Conservation (phyloP, 2,888 invertebrate species). For the Lithophane leautieri region DNA sequence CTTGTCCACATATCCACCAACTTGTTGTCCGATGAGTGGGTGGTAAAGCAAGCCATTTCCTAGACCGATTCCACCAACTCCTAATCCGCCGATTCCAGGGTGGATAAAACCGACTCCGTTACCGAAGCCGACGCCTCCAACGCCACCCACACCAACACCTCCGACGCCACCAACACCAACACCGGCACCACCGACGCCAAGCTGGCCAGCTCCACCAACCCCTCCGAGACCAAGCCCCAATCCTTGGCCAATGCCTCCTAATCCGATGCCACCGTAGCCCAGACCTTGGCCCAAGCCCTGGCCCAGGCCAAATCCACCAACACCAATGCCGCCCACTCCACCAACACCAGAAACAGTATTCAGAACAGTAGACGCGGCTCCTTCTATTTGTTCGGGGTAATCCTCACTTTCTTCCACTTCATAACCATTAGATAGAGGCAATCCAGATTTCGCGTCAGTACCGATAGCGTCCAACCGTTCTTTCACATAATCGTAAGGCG, state of each 20-base stretch:
- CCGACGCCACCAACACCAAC: constrained; percentile 74
- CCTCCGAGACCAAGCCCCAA: constrained; percentile 72
- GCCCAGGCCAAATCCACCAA: constrained; percentile 68
- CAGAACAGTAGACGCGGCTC: constrained; percentile 84
- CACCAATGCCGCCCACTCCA: constrained; percentile 70
- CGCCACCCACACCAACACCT: constrained; percentile 70
- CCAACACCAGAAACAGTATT: constrained; percentile 82
- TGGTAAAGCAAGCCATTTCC: constrained; percentile 83
- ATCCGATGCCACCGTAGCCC: constrained; percentile 71
- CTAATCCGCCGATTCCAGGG: constrained; percentile 79
- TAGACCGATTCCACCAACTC: constrained; percentile 78
- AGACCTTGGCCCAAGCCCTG: constrained; percentile 64
- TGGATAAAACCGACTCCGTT: constrained; percentile 77
- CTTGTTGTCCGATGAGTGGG: constrained; percentile 82
- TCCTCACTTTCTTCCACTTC: constrained; percentile 91
- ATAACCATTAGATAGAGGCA: constrained; percentile 88
- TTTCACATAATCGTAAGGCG: constrained; percentile 87
- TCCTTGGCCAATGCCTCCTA: constrained; percentile 69
- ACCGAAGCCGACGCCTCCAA: constrained; percentile 73
- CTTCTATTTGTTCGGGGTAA: constrained; percentile 87
- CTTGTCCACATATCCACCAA: constrained; percentile 88
- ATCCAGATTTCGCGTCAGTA: constrained; percentile 78
- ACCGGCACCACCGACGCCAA: constrained; percentile 70
- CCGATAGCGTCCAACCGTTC: constrained; percentile 82
- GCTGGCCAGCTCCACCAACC: constrained; percentile 64